Percentiles rank a stretch among this genome's conserved stretches.
Conservation (phyloP, 2,888 invertebrate genomes). For the Drosophila paramelanica region DNA sequence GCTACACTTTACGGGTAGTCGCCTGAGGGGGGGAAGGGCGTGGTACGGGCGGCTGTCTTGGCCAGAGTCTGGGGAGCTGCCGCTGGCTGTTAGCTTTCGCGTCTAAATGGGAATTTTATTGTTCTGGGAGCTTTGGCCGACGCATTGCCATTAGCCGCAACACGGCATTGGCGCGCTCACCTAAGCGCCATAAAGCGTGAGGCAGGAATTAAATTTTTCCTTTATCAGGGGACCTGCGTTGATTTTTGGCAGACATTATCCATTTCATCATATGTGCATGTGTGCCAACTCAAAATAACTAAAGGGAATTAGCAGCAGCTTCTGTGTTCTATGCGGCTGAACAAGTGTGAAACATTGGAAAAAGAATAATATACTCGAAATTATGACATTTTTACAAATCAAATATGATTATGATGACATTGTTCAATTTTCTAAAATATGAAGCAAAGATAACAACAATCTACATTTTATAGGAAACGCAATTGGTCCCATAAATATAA, state of each 20-base stretch:
- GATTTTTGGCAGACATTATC: conserved; percentile 38
- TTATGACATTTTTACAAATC: neutral
- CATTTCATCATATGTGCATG: conserved; percentile 34
- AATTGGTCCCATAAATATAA: too few relatives aligned
- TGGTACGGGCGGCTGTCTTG: neutral
- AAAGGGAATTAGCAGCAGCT: conserved; percentile 40
- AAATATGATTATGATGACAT: neutral
- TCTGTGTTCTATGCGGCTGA: neutral
- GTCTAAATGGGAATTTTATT: conserved; percentile 80
- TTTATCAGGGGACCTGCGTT: conserved; percentile 36
- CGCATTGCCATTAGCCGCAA: conserved; percentile 73
- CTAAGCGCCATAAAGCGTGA: conserved; percentile 65
- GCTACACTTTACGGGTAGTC: conserved; percentile 46
- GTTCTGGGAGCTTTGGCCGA: conserved; percentile 75
- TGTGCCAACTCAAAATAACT: conserved; percentile 38
- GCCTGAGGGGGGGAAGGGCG: neutral
- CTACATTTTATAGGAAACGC: too few relatives aligned
- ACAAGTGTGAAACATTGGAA: neutral
- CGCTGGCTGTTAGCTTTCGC: conserved; percentile 35
- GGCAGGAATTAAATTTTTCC: conserved; percentile 9
- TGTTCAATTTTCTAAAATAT: neutral
- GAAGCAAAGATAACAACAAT: too few relatives aligned
- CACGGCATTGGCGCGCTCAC: conserved; percentile 66
- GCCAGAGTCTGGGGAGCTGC: conserved; percentile 23
- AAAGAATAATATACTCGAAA: neutral